Base-by-base conservation (phyloP, 2,113 vertebrate species). In the Crypturellus undulatus region DNA sequence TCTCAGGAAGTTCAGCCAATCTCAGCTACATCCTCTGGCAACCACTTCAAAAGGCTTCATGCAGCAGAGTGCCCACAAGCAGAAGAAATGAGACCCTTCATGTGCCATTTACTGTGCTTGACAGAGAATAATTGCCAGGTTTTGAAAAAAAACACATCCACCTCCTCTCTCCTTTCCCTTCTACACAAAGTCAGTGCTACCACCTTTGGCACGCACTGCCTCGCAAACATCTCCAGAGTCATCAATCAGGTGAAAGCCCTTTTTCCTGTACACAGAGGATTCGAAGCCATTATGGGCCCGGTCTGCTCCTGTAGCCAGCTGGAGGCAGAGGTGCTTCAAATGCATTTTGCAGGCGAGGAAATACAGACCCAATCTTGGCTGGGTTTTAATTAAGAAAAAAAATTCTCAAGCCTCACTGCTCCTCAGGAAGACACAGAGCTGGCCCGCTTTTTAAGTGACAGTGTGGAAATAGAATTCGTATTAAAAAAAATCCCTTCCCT, bases 311-410 rank as follows among this genome's bases (percentile, higher is more conserved):
- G 87, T 8, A 91, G 92, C 94, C 94, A 97, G 94, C 92, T 97
- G 93, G 95, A 96, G 86, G 81, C 94, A 94, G 95, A 91, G 94
- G 93, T 92, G 84, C 79, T 96, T 96, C 95, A 96, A 96, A 96
- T 81, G 79, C 52, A 73, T 95, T 96, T 58, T 5, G 94, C 0
- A 0, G 87, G 92, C 95, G 94, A 95, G 68, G 85, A 95, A 95
- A 96, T 73, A 90, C 79, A 95, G 87, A 58, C 72, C 36, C 84
- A 85, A 87, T 69, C 89, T 92, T 93, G 13, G 21, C 43, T 90
- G 79, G 77, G 20, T 92, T 97, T 95, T 93, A 96, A 97, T 94
- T 89, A 92, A 95, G 95, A 90, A 77, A 76, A 47, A 75, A 85
- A 91, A 88, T 67, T 58, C 69, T 69, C 90, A 94, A 79, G 92